Conservation (phyloP, 2,888 invertebrate genomes). For the Melangyna quadrimaculata region DNA sequence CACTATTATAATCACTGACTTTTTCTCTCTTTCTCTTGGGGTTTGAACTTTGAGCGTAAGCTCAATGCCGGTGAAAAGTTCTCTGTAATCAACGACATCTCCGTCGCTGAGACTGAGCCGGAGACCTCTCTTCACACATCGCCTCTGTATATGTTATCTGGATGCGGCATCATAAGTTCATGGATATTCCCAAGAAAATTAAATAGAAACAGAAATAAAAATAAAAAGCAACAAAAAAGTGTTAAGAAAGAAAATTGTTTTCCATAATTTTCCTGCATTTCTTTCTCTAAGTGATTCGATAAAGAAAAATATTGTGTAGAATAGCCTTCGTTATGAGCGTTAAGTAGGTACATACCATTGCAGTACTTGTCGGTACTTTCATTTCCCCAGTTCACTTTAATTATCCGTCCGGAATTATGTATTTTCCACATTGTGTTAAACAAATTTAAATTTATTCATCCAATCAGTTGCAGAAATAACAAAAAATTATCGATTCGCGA, state of each 20-base stretch:
- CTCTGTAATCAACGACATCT: slow-evolving; percentile 24
- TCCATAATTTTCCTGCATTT: slow-evolving; percentile 46
- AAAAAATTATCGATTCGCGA: background rate
- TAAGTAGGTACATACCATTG: slow-evolving; percentile 20
- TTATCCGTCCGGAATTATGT: slow-evolving; percentile 48
- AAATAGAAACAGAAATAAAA: slow-evolving; percentile 16
- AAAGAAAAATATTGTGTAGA: slow-evolving; percentile 23
- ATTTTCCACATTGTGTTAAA: slow-evolving; percentile 20
- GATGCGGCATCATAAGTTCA: slow-evolving; percentile 62
- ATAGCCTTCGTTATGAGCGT: slow-evolving; percentile 20
- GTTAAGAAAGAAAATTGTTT: slow-evolving; percentile 38
- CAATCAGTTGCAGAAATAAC: background rate
- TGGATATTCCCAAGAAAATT: slow-evolving; percentile 34
- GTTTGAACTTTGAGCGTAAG: slow-evolving; percentile 61
- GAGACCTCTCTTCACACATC: slow-evolving; percentile 17
- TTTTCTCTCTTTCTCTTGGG: background rate
- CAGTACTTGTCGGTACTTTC: slow-evolving; percentile 12
- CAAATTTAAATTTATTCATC: background rate
- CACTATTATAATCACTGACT: background rate
- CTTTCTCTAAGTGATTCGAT: background rate
- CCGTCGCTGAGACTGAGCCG: background rate
- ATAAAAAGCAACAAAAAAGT: slow-evolving; percentile 4
- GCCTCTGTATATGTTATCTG: slow-evolving; percentile 42
- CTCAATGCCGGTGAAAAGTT: slow-evolving; percentile 57
- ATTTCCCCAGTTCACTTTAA: slow-evolving; percentile 40